phyloP scores from a whole-genome alignment of 1,140 invertebrate species.

The Trichomalopsis sarcophagae region DNA sequence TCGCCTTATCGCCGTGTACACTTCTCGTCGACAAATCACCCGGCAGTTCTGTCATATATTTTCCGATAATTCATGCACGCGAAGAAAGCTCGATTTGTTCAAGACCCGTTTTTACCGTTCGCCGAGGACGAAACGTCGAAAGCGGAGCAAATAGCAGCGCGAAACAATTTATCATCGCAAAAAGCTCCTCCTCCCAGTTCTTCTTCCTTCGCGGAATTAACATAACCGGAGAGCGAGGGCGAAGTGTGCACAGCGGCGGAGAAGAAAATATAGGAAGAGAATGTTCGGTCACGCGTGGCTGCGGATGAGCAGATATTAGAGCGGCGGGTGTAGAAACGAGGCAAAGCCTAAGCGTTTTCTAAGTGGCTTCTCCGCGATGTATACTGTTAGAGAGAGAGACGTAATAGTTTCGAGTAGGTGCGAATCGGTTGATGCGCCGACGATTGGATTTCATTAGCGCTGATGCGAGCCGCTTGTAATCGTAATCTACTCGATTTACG shows the following conservation, averaged over 20 bases:
- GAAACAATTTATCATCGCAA: neutral
- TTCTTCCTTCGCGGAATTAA: neutral
- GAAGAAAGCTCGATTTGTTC: neutral
- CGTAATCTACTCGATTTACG: neutral
- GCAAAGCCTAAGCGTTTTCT: slow-evolving; percentile 9
- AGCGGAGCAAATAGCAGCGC: neutral
- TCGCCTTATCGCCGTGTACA: no score
- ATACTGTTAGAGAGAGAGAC: neutral
- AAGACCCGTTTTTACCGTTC: neutral
- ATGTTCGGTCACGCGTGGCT: slow-evolving; percentile 71
- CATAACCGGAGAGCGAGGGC: neutral
- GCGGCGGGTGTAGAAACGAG: slow-evolving; percentile 53
- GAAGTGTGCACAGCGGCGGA: no score
- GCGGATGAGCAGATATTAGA: slow-evolving; percentile 52
- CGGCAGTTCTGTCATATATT: no score
- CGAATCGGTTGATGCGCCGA: neutral
- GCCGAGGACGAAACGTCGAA: neutral
- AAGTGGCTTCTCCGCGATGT: neutral
- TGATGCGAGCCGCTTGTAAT: neutral
- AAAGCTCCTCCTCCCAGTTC: neutral
- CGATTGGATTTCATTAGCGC: neutral
- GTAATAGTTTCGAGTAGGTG: neutral
- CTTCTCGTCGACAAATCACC: no score
- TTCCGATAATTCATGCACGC: no score
- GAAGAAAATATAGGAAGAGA: slow-evolving; percentile 55